phyloP scores from a whole-genome alignment of 23 tunicate species.

The Halocynthia roretzi region DNA sequence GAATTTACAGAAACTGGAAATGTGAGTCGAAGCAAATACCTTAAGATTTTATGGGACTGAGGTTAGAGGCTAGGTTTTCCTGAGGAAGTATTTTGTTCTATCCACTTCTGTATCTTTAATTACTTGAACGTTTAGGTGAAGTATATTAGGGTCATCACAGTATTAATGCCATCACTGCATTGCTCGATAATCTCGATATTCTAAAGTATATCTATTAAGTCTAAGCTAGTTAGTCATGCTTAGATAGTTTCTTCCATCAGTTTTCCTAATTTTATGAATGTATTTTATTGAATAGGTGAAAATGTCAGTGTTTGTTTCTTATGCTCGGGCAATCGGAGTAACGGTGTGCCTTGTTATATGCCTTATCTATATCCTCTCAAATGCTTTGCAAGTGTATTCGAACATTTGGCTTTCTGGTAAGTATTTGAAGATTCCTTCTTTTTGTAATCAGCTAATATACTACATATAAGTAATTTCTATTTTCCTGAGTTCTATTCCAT shows the following conservation, averaged over 20 bases:
- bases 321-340: constrained; percentile 69
- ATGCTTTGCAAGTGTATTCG: constrained; percentile 58
- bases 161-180: too few relatives aligned
- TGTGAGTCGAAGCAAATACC: constrained; percentile 10
- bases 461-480: not conserved
- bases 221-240: too few relatives aligned
- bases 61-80: not conserved
- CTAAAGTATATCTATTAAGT: too few relatives aligned
- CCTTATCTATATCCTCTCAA: constrained; percentile 43
- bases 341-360: constrained; percentile 33
- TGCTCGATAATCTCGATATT: too few relatives aligned
- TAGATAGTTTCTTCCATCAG: too few relatives aligned
- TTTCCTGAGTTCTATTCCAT: not conserved
- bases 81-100: not conserved
- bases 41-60: too few relatives aligned
- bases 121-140: too few relatives aligned
- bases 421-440: not conserved
- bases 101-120: not conserved
- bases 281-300: constrained; percentile 32
- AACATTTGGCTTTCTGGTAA: constrained; percentile 89
- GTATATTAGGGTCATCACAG: too few relatives aligned
- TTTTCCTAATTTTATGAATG: too few relatives aligned
- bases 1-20: constrained; percentile 73
- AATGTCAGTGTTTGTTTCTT: constrained; percentile 54
- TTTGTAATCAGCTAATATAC: not conserved